Evolutionary conservation across 2,888 invertebrate species (phyloP), one percentile per base, ranked within the genome.

Genomic region (Neria commutata): DNA sequence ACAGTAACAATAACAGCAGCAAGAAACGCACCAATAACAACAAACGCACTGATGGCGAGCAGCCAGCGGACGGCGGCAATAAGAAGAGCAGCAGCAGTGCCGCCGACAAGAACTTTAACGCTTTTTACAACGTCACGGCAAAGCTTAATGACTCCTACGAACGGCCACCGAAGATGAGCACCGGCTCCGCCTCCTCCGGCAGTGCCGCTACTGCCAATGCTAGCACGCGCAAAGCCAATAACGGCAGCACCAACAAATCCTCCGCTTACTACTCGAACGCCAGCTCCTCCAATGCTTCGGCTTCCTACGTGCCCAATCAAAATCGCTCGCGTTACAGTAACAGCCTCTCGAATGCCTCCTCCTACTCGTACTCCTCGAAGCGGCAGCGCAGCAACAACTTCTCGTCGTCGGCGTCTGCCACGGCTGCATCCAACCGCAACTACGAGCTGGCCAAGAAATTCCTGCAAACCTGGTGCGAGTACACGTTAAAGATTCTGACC

Each of bases 401-500:
- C 14, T 68, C 72, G 16, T 67, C 74, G 2, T 55, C 74, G 2
- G 64, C 62, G 46, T 56, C 62, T 26, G 63, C 58, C 19, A 14
- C 50, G 25, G 24, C 58, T 25, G 56, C 69, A 21, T 57, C 83
- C 64, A 84, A 84, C 70, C 85, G 84, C 67, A 78, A 81, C 64
- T 80, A 87, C 83, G 82, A 86, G 83, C 63, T 77, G 68, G 76
- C 65, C 73, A 72, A 73, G 78, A 84, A 77, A 61, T 78, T 71
- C 68, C 82, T 76, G 79, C 84, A 85, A 61, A 84, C 85, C 58
- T 87, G 87, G 87, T 83, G 84, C 10, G 85, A 83, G 45, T 86
- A 84, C 1, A 84, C 86, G 5, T 83, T 85, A 77, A 87, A 85
- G 71, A 86, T 91, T 58, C 79, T 91, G 56, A 84, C 87, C 58